Evolutionary conservation across 2,888 invertebrate species (phyloP), one percentile per base, ranked within the genome.

Genomic region (Antitype chi): DNA sequence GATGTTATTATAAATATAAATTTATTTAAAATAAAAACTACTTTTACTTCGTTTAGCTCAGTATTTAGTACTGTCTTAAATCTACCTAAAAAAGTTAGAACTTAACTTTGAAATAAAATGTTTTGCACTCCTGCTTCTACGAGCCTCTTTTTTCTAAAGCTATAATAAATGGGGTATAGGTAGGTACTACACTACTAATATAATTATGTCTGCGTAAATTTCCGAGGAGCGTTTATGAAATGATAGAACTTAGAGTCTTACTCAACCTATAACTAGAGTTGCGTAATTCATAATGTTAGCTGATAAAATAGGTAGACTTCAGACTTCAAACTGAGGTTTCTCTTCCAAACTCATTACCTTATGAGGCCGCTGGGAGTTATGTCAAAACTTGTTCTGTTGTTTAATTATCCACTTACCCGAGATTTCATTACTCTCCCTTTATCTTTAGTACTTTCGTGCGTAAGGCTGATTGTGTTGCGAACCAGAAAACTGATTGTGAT

Each of bases 281-380:
- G 25, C 67, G 32, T 76, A 70, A 76, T 64, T 85, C 66, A 77
- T 80, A 71, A 83, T 75, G 66, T 62, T 73, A 88, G 79, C 78
- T 86, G 66, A 81, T 81, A 74, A 85, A 86, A 78, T 67, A 77
- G 66, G 43, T 52, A 82, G 64, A 70, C 67, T 80, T 76, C 71
- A 85, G 73, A 72, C 69, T 75, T 66, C 62, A 74, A 73, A 49
- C 43, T 77, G 78, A 80, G 74, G 82, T 78, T 82, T 73, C 84
- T 84, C 81, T 84, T 82, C 67, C 75, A 81, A 89, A 87, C 81
- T 89, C 84, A 87, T 89, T 88, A 89, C 86, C 81, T 87, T 71
- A 88, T 78, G 86, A 85, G 88, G 75, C 87, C 89, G 82, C 72
- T 80, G 87, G 88, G 87, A 87, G 86, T 84, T 81, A 89, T 81